Percentiles rank a stretch among this genome's conserved stretches.
Evolutionary conservation across 1,140 invertebrate species (phyloP).

Genomic region (Trinorchestia longiramus): DNA sequence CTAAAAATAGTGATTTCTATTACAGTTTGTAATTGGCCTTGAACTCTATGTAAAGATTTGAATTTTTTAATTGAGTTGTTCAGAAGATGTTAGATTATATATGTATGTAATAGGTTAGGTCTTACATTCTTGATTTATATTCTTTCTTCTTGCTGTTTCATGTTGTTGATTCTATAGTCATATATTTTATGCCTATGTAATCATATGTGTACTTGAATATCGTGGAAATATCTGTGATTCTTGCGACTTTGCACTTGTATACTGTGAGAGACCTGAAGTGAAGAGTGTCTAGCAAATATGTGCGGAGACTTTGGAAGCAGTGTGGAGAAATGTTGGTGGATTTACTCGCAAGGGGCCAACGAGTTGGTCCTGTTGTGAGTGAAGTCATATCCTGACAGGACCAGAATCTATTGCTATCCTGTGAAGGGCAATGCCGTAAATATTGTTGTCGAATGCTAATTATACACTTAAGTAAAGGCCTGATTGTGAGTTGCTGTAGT

Average conservation of each 20-base stretch:
- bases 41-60: too few relatives aligned
- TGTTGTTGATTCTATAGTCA: not conserved
- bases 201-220: not conserved
- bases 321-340: too few relatives aligned
- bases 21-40: too few relatives aligned
- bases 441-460: not conserved
- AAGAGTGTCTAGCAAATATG: not conserved
- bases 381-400: too few relatives aligned
- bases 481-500: not conserved
- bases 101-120: not conserved
- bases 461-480: not conserved
- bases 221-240: not conserved
- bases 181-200: not conserved
- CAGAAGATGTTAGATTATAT: not conserved
- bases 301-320: not conserved
- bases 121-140: not conserved
- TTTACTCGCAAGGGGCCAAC: too few relatives aligned
- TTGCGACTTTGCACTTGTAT: not conserved
- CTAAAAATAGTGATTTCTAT: too few relatives aligned
- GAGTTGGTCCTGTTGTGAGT: too few relatives aligned
- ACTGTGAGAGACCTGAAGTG: not conserved
- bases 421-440: too few relatives aligned
- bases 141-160: not conserved
- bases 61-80: too few relatives aligned
- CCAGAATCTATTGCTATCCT: too few relatives aligned